Evolutionary conservation across 2,888 invertebrate genomes (phyloP), one percentile per base, ranked within the genome.

Genomic region (Junonia oenone): DNA sequence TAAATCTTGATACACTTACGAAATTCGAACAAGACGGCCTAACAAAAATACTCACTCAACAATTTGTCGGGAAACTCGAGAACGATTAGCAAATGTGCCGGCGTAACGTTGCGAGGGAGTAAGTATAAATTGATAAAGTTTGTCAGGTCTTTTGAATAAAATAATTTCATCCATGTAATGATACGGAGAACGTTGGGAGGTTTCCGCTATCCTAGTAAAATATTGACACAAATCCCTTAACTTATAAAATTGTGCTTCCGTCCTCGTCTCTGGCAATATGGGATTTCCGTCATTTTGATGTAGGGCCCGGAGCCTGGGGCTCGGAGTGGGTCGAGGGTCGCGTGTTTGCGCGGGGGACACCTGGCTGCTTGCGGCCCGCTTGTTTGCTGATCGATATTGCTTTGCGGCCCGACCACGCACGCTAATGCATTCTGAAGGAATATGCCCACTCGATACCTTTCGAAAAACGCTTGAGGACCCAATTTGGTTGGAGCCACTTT

Each of bases 141-240:
- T 69, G 55, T 59, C 61, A 66, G 59, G 59, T 66, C 49, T 45
- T 38, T 26, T 49, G 37, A 37, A 52, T 56, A 45, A 45, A 49
- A 43, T 59, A 48, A 58, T 63, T 60, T 61, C 38, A 53, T 53
- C 19, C 51, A 63, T 66, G 68, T 65, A 72, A 71, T 68, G 73
- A 75, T 70, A 66, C 69, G 63, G 63, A 65, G 58, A 63, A 66
- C 68, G 67, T 66, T 63, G 66, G 68, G 55, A 62, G 67, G 69
- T 68, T 72, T 76, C 76, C 76, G 75, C 79, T 74, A 76, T 87
- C 89, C 90, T 90, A 88, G 81, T 90, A 86, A 86, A 90, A 90
- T 90, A 89, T 90, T 90, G 86, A 89, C 90, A 88, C 81, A 87
- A 88, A 89, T 87, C 89, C 90, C 89, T 88, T 87, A 88, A 89